Conservation (phyloP, 2,113 vertebrate genomes). For the Antennarius striatus region DNA sequence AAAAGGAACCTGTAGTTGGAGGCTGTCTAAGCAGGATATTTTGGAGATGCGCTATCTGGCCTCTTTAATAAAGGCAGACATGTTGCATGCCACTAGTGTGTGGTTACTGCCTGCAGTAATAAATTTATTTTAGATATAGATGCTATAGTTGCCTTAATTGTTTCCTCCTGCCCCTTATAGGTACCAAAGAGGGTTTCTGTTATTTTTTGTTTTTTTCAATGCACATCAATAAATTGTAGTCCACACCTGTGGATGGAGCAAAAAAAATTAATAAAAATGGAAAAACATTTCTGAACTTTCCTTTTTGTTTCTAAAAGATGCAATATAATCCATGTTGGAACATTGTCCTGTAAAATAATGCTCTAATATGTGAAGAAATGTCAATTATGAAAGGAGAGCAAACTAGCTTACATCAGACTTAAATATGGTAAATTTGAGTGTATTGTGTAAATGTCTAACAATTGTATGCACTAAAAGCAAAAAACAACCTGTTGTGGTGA, state of each 20-base stretch:
- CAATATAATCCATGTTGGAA: too few species aligned
- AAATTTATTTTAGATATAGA: conserved; percentile 69
- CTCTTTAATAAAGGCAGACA: conserved; percentile 7
- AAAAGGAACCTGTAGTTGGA: conserved; percentile 27
- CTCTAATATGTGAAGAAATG: not conserved
- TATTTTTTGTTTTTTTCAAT: conserved; percentile 55
- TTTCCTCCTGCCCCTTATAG: conserved; percentile 60
- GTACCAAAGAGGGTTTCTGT: conserved; percentile 76
- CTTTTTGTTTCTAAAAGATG: not conserved
- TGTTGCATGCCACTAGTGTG: conserved; percentile 36
- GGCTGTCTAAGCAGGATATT: conserved; percentile 9
- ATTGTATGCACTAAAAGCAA: too few species aligned
- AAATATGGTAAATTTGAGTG: not conserved
- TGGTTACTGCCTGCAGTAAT: conserved; percentile 59
- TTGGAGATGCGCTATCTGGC: conserved; percentile 20
- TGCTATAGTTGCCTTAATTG: conserved; percentile 81
- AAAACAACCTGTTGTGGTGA: too few species aligned
- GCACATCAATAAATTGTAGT: conserved; percentile 53
- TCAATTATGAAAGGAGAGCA: too few species aligned
- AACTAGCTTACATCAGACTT: too few species aligned
- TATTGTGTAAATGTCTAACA: too few species aligned
- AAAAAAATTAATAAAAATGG: conserved; percentile 55
- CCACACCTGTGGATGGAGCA: conserved; percentile 36
- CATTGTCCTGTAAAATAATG: not conserved
- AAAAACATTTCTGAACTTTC: conserved; percentile 35